Conservation (phyloP, 2,888 invertebrate species). For the Nysson spinosus region DNA sequence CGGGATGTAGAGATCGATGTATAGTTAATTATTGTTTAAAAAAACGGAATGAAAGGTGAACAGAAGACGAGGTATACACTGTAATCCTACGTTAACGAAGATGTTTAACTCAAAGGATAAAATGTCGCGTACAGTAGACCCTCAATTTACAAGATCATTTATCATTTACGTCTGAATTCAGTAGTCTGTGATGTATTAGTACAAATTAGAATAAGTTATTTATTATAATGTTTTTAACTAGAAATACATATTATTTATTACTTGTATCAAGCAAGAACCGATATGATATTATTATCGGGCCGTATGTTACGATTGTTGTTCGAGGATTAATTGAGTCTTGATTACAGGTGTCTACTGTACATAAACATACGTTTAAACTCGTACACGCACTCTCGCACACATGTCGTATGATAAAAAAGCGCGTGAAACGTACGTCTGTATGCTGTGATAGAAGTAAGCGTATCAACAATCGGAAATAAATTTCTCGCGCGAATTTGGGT, state of each 20-base stretch:
- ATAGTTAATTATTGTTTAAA: conserved; percentile 56
- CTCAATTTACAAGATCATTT: no score
- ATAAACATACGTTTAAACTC: conserved; percentile 14
- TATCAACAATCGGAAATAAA: conserved; percentile 71
- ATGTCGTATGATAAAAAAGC: conserved; percentile 44
- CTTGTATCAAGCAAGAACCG: no score
- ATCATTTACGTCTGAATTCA: no score
- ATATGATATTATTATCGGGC: no score
- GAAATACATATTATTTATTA: no score
- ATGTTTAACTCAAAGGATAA: conserved; percentile 38
- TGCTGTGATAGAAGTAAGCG: conserved; percentile 74
- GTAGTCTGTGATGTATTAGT: no score
- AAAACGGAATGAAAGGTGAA: conserved; percentile 8
- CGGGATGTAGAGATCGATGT: conserved; percentile 59
- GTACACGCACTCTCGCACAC: conserved; percentile 23
- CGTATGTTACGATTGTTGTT: no score
- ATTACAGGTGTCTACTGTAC: no score
- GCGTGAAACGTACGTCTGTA: conserved; percentile 59
- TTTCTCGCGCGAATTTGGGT: conserved; percentile 50
- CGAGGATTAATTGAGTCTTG: no score
- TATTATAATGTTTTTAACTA: no score
- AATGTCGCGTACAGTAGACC: no score
- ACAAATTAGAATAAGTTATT: no score
- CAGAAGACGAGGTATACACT: conserved; percentile 28
- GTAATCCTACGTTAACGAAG: conserved; percentile 47